phyloP scores from a whole-genome alignment of 2,888 invertebrate genomes.

The Timema podura region DNA sequence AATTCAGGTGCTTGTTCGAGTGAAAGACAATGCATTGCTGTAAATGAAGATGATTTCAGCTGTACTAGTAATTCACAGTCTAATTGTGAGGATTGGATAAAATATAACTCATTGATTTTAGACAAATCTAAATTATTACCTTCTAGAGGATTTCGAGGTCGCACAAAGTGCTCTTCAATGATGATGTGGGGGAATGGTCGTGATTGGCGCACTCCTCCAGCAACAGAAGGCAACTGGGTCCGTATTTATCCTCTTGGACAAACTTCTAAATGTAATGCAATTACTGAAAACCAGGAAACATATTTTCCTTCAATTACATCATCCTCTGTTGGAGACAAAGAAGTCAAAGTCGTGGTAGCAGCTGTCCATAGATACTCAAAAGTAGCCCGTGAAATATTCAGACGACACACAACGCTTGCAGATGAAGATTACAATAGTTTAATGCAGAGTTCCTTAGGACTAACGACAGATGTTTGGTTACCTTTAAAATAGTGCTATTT shows the following conservation, averaged over 20 bases:
- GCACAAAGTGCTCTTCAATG: constrained; percentile 8
- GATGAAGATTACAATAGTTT: constrained; percentile 51
- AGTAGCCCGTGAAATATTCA: constrained; percentile 49
- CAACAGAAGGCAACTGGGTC: constrained; percentile 70
- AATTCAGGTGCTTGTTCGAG: too few relatives aligned
- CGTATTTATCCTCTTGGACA: constrained; percentile 62
- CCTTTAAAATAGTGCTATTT: constrained; percentile 45
- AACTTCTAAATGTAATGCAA: not conserved
- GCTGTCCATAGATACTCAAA: constrained; percentile 41
- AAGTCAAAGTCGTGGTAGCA: constrained; percentile 21
- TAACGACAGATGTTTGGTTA: constrained; percentile 52
- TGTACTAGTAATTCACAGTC: not conserved
- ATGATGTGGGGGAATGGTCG: constrained; percentile 67
- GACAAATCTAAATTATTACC: constrained; percentile 5
- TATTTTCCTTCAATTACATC: constrained; percentile 9
- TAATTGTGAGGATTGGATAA: constrained; percentile 9
- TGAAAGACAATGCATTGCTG: too few relatives aligned
- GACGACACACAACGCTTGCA: constrained; percentile 47
- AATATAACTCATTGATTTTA: constrained; percentile 2
- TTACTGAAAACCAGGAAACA: constrained; percentile 2
- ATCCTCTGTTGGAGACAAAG: constrained; percentile 36
- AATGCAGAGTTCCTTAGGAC: constrained; percentile 45
- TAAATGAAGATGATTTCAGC: too few relatives aligned
- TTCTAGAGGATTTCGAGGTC: constrained; percentile 5
- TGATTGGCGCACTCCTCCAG: constrained; percentile 61